phyloP scores from a whole-genome alignment of 2,113 vertebrate genomes.

The Dicrurus megarhynchus region DNA sequence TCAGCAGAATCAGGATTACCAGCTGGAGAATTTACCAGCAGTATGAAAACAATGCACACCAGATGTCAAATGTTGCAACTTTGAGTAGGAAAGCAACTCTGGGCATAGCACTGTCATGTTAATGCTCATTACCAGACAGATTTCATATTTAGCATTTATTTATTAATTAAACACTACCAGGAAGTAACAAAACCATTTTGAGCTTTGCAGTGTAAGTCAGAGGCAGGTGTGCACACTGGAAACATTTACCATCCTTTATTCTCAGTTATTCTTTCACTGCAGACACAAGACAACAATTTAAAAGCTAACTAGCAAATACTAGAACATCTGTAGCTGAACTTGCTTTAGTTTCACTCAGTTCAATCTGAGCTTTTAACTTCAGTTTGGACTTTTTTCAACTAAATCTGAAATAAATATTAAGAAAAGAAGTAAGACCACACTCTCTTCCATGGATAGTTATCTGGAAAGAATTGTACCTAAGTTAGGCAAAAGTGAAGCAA shows the following conservation, averaged over 20 bases:
- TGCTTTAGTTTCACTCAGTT: neutral
- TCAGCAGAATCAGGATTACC: constrained; percentile 66
- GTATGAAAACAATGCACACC: constrained; percentile 74
- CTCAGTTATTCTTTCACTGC: neutral
- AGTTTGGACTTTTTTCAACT: neutral
- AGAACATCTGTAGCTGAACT: neutral
- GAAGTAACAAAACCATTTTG: constrained; percentile 1
- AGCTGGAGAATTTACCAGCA: constrained; percentile 73
- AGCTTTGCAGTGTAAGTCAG: neutral
- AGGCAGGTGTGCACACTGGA: neutral
- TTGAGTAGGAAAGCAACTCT: constrained; percentile 41
- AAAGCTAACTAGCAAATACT: neutral
- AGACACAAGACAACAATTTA: neutral
- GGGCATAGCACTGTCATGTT: constrained; percentile 6
- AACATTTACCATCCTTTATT: neutral
- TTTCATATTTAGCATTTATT: constrained; percentile 31
- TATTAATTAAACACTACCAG: constrained; percentile 24
- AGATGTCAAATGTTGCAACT: constrained; percentile 71
- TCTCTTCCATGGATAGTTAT: neutral
- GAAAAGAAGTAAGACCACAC: neutral
- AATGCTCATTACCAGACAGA: constrained; percentile 2
- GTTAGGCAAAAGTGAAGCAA: neutral
- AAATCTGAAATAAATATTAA: neutral
- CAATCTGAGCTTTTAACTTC: neutral
- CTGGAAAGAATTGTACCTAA: neutral